Evolutionary conservation across 2,888 invertebrate species (phyloP).

Genomic region (Cistogaster globosa): DNA sequence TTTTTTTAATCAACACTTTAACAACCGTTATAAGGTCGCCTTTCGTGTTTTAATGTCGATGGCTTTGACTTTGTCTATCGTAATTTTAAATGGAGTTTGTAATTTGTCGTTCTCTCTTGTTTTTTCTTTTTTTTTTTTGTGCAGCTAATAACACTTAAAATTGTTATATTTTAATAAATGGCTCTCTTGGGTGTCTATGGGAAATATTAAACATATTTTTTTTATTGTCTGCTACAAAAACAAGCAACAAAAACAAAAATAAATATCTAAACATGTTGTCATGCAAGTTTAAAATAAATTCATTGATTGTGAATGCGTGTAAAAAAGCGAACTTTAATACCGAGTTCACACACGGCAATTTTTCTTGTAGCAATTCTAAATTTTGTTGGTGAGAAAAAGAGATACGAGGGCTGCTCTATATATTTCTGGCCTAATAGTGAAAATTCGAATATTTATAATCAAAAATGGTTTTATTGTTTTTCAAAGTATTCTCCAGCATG

Average conservation of each 20-base stretch:
- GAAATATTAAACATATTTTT: conserved; percentile 34
- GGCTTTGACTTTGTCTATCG: conserved; percentile 71
- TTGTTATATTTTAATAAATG: conserved; percentile 41
- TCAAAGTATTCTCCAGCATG: no score
- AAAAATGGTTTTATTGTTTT: no score
- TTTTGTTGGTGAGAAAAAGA: no score
- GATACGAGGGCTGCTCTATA: no score
- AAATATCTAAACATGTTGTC: conserved; percentile 40
- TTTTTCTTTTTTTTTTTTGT: conserved; percentile 26
- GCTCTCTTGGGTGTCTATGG: conserved; percentile 59
- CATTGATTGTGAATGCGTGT: not conserved
- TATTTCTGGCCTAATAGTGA: no score
- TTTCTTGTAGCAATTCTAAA: no score
- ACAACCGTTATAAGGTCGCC: conserved; percentile 54
- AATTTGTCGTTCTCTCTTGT: not conserved
- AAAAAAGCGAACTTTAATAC: not conserved
- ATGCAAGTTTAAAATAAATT: conserved; percentile 35
- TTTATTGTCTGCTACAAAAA: conserved; percentile 52
- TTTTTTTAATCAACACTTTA: not conserved
- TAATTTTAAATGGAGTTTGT: conserved; percentile 48
- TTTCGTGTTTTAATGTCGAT: conserved; percentile 66
- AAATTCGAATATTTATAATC: no score
- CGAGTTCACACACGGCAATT: no score
- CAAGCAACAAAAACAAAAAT: not conserved
- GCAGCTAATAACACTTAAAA: conserved; percentile 32